Evolutionary conservation across 2,797 vertebrate species (phyloP).

Genomic region (Chelmon rostratus): DNA sequence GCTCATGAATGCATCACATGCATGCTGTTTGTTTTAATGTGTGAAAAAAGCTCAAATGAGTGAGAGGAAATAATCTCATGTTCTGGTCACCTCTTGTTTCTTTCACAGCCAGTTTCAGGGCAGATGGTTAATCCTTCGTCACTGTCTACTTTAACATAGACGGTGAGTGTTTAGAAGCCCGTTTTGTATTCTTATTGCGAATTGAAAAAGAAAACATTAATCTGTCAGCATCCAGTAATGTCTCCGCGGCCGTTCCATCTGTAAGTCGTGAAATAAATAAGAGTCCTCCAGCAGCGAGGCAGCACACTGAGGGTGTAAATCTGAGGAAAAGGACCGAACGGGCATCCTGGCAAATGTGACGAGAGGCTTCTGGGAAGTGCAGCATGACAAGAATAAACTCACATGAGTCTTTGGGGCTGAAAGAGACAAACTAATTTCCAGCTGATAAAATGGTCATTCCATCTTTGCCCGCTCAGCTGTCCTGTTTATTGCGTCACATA

Average conservation of each 20-base stretch:
- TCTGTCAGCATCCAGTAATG: not conserved
- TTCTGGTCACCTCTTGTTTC: not conserved
- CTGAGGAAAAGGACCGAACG: conserved; percentile 23
- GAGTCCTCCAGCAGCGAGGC: not conserved
- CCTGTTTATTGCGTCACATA: conserved; percentile 65
- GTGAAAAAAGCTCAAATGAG: not conserved
- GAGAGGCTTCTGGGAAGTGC: conserved; percentile 37
- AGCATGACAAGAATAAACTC: conserved; percentile 47
- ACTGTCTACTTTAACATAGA: not conserved
- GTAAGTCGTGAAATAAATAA: conserved; percentile 28
- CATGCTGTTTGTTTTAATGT: not conserved
- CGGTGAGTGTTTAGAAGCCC: not conserved
- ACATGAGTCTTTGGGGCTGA: conserved; percentile 51
- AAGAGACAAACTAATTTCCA: conserved; percentile 58
- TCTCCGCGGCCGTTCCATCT: conserved; percentile 17
- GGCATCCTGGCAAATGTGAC: conserved; percentile 2
- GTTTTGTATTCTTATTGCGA: conserved; percentile 14
- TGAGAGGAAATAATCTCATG: not conserved
- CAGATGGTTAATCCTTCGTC: not conserved
- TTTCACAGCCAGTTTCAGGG: not conserved
- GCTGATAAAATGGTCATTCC: conserved; percentile 63
- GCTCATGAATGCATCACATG: not conserved
- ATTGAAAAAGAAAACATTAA: not conserved
- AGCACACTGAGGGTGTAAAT: conserved; percentile 39
- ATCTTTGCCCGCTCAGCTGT: conserved; percentile 27